Evolutionary conservation across 2,797 vertebrate species (phyloP), one percentile per base, ranked within the genome.

Genomic region (Ibycter americanus): DNA sequence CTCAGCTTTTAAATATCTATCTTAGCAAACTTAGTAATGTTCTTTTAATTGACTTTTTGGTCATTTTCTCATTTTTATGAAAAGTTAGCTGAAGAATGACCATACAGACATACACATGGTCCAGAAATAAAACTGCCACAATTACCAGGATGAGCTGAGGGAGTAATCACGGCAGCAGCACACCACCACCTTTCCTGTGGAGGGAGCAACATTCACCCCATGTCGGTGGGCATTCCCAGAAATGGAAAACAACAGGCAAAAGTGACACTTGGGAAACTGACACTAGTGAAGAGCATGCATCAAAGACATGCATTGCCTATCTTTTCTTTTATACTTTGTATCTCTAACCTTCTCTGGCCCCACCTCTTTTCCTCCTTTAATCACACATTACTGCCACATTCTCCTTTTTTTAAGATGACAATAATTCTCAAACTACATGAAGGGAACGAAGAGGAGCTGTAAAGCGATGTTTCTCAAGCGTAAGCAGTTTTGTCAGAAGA

Each of bases 181-280:
- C 52, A 42, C 7, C 55, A 61, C 27, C 44, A 27, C 23, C 31
- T 15, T 16, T 84, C 54, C 49, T 11, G 7, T 2, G 27, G 51
- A 63, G 12, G 27, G 4, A 84, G 17, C 23, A 82, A 56, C 40
- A 71, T 3, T 20, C 32, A 40, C 54, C 52, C 8, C 12, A 6
- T 0, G 5, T 2, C 0, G 0, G 7, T 2, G 6, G 46, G 15
- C 51, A 40, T 29, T 63, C 59, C 27, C 32, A 51, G 19, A 8
- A 11, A 54, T 0, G 15, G 29, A 21, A 40, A 88, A 77, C 4
- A 56, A 25, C 20, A 29, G 6, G 20, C 12, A 44, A 87, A 78
- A 19, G 58, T 6, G n/a, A 26, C 40, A 36, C 7, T 46, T 3
- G 1, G 63, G 22, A 89, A 51, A 6, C 8, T 6, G 16, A 34